Evolutionary conservation across 1,140 invertebrate genomes (phyloP).

Genomic region (Aporrectodea caliginosa): DNA sequence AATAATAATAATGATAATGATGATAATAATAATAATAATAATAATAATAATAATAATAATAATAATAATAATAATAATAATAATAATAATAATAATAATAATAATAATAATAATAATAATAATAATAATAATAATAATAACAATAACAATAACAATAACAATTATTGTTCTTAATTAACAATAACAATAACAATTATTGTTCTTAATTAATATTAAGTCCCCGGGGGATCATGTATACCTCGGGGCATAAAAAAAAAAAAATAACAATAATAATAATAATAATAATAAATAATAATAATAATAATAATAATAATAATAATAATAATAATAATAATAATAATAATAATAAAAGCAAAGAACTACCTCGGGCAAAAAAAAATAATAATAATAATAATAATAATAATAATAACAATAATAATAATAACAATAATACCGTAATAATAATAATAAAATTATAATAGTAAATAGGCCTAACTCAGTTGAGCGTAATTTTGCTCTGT

Average conservation of each 20-base stretch:
- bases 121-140: conserved; percentile 1
- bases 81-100: conserved; percentile 4
- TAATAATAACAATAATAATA: background rate
- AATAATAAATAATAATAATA: background rate
- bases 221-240: too few species aligned
- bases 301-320: background rate
- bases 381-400: conserved; percentile 4
- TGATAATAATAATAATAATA: background rate
- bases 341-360: background rate
- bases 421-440: background rate
- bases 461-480: too few species aligned
- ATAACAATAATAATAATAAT: background rate
- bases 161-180: background rate
- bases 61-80: conserved; percentile 1
- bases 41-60: background rate
- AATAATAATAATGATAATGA: background rate
- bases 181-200: background rate
- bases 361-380: too few species aligned
- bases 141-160: background rate
- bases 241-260: background rate
- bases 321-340: background rate
- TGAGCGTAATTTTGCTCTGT: too few species aligned
- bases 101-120: conserved; percentile 4
- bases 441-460: background rate
- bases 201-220: too few species aligned